A percentile compares a stretch with the other conserved stretches of the same genome.
These are phyloP conservation scores for Coelopa pilipes DNA, from an alignment of 2,888 invertebrate genomes.

Conservation along the genomic window DNA sequence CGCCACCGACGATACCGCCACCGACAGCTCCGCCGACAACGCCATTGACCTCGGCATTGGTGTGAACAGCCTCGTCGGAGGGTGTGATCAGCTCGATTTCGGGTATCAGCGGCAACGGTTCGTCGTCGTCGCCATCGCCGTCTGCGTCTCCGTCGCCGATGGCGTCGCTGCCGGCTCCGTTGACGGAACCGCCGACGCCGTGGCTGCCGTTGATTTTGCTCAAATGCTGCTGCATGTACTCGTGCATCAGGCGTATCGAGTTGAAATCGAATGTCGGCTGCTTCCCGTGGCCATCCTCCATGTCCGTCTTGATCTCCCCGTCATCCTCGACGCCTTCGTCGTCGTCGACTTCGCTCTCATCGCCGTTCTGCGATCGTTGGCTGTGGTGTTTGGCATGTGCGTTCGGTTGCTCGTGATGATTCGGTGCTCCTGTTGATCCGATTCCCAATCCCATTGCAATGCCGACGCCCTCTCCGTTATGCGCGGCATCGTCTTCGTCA, in stretches of 20 bases:
- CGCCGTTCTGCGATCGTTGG: conserved; percentile 43
- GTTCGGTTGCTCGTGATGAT: too few species aligned
- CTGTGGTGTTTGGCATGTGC: too few species aligned
- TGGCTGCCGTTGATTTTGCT: conserved; percentile 52
- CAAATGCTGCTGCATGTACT: conserved; percentile 63
- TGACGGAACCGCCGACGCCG: conserved; percentile 40
- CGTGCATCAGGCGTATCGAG: conserved; percentile 63
- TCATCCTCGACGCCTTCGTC: conserved; percentile 43
- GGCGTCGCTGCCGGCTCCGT: too few species aligned
- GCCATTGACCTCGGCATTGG: conserved; percentile 39
- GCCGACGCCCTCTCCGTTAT: too few species aligned
- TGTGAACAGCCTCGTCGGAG: conserved; percentile 52
- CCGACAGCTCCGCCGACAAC: conserved; percentile 42
- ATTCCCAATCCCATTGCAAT: too few species aligned
- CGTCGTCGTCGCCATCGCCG: conserved; percentile 59
- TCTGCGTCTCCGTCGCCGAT: conserved; percentile 50
- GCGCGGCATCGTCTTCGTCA: conserved; percentile 37
- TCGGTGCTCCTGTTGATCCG: too few species aligned
- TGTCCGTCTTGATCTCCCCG: conserved; percentile 47
- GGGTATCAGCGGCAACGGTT: conserved; percentile 63
- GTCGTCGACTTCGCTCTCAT: conserved; percentile 2
- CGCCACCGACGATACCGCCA: conserved; percentile 11
- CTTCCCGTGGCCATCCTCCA: conserved; percentile 30
- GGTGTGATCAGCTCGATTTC: conserved; percentile 65
- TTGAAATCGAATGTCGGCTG: conserved; percentile 54